Conservation (phyloP, 2,113 vertebrate genomes). For the human (Homo sapiens) region GRCh38 chr4:105803501-105804000, state of each 20-base stretch:
- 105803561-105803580: conserved; percentile 20
- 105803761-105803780: neutral
- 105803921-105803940: neutral
- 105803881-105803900: conserved; percentile 11
- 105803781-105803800: neutral
- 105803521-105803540: neutral
- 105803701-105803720: neutral
- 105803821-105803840: neutral
- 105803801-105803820: conserved; percentile 4
- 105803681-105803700: conserved; percentile 2
- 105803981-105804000: neutral
- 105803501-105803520: conserved; percentile 28
- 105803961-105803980: neutral
- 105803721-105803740: neutral
- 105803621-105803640: neutral
- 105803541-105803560: neutral
- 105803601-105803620: conserved; percentile 15
- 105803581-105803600: neutral
- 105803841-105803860: neutral
- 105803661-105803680: neutral
- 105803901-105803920: neutral
- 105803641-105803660: neutral
- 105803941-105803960: neutral
- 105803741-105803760: neutral
- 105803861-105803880: neutral